These are phyloP conservation scores for Condylura cristata DNA, from an alignment of 2,113 vertebrate genomes.

Conservation along the genomic window DNA sequence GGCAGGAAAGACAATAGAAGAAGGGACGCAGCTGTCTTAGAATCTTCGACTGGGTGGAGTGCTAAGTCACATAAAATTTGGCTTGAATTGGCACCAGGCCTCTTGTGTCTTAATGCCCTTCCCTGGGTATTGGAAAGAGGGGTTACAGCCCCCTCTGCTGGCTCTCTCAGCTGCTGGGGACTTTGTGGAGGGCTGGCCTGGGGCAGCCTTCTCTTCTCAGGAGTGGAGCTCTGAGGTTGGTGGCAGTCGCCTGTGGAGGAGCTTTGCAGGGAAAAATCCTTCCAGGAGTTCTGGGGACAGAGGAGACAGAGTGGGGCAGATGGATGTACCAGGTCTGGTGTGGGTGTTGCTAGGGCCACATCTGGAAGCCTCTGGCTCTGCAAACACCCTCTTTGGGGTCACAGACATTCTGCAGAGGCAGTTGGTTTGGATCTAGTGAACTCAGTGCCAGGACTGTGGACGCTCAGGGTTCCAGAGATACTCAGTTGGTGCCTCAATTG, in stretches of 20 bases:
- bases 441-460: not conserved
- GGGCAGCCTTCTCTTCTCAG: not conserved
- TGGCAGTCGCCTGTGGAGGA: not conserved
- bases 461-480: not conserved
- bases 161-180: not conserved
- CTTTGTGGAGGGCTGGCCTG: not conserved
- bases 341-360: not conserved
- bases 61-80: not conserved
- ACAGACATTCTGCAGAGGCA: not conserved
- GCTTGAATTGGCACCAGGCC: not conserved
- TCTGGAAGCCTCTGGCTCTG: not conserved
- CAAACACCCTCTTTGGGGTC: not conserved
- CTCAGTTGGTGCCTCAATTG: not conserved
- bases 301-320: not conserved
- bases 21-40: not conserved
- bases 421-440: not conserved
- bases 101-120: accelerated
- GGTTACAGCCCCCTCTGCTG: not conserved
- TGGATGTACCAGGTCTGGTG: not conserved
- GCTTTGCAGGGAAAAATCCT: not conserved
- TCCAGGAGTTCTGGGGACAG: not conserved
- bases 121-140: not conserved
- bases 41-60: not conserved
- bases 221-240: not conserved
- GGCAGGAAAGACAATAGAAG: not conserved